Conservation (phyloP, 2,888 invertebrate species). For the Drosophila emarginata region DNA sequence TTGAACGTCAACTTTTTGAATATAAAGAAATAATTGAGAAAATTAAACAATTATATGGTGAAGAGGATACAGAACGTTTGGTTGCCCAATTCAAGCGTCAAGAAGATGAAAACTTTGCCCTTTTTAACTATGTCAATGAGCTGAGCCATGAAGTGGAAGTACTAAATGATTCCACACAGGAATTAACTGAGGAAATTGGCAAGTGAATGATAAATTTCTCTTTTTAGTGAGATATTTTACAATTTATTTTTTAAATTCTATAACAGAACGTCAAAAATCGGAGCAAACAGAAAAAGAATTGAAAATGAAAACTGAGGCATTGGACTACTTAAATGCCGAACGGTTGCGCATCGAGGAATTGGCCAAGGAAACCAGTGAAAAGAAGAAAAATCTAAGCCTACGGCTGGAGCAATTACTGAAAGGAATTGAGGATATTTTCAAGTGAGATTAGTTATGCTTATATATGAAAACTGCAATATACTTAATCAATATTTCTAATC, state of each 20-base stretch:
- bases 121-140: slow-evolving; percentile 95
- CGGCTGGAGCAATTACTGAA: slow-evolving; percentile 81
- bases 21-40: slow-evolving; percentile 90
- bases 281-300: slow-evolving; percentile 79
- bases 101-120: slow-evolving; percentile 95
- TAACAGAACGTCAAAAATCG: slow-evolving; percentile 78
- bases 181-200: slow-evolving; percentile 87
- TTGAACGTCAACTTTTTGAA: slow-evolving; percentile 88
- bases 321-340: slow-evolving; percentile 75
- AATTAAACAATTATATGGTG: slow-evolving; percentile 86
- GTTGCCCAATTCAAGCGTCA: slow-evolving; percentile 90
- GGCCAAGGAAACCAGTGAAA: slow-evolving; percentile 72
- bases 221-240: not conserved
- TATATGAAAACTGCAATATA: not conserved
- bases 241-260: not conserved
- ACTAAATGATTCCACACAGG: slow-evolving; percentile 87
- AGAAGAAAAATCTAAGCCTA: slow-evolving; percentile 67
- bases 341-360: slow-evolving; percentile 70
- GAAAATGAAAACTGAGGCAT: slow-evolving; percentile 79
- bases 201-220: slow-evolving; percentile 31
- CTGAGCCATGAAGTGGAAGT: slow-evolving; percentile 92
- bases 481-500: not conserved
- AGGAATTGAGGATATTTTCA: slow-evolving; percentile 84
- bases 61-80: slow-evolving; percentile 87
- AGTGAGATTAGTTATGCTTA: slow-evolving; percentile 39